phyloP scores from a whole-genome alignment of 2,113 vertebrate genomes.

The Anoplopoma fimbria region DNA sequence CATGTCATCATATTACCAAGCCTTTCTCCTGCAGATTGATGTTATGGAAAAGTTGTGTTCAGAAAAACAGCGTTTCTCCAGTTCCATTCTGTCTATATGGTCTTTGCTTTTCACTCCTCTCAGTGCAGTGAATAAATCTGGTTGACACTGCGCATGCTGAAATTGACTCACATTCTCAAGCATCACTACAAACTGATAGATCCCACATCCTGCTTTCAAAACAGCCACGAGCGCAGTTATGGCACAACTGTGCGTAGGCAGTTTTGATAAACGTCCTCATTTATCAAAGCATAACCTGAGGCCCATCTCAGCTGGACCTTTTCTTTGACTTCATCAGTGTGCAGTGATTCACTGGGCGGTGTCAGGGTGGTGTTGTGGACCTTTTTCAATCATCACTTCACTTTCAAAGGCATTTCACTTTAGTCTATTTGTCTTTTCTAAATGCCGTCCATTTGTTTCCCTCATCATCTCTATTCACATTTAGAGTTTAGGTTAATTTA shows the following conservation, averaged over 20 bases:
- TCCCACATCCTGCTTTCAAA: constrained; percentile 10
- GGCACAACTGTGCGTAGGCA: neutral
- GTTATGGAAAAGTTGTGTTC: neutral
- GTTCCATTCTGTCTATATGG: neutral
- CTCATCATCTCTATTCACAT: neutral
- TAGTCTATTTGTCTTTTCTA: neutral
- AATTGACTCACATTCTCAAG: constrained; percentile 10
- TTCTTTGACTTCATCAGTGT: neutral
- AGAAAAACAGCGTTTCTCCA: neutral
- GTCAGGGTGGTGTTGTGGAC: too few relatives aligned
- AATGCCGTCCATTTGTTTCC: neutral
- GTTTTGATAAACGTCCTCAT: neutral
- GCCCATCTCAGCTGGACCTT: neutral
- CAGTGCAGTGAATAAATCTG: neutral
- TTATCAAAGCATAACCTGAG: neutral
- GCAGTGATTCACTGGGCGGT: constrained; percentile 1
- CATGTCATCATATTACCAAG: neutral
- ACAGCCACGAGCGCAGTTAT: neutral
- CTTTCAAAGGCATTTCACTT: constrained; percentile 9
- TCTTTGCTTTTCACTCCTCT: neutral
- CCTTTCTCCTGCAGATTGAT: neutral
- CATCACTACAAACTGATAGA: constrained; percentile 1
- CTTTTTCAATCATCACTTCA: constrained; percentile 8
- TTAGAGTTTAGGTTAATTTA: constrained; percentile 13
- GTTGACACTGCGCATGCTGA: neutral